Base-by-base conservation (phyloP, 2,888 invertebrate species). In the Sylvicola cinctus region DNA sequence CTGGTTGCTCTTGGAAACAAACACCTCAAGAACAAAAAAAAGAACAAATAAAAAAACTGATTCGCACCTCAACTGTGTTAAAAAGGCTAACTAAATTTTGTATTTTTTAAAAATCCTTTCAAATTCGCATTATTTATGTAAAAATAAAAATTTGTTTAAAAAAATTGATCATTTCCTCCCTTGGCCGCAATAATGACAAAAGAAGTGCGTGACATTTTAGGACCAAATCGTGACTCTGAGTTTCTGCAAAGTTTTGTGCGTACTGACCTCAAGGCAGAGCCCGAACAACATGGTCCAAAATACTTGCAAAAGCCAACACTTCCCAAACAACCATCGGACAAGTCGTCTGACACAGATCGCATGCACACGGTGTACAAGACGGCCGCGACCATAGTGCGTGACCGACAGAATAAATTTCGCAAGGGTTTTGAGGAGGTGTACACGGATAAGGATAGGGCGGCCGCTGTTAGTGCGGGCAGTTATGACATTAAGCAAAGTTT, bases 371-470 rank as follows among this genome's bases (percentile, higher is more conserved):
- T 17, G n/a, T 12, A 12, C 39, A 45, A 39, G 32, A 20, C 45
- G 31, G 46, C 43, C 25, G 52, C 52, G 20, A 20, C 20, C 20
- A 4, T 33, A 46, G 49, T 7, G 51, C 52, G 35, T 42, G 44
- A 28, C 33, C 46, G 23, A 52, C 50, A 38, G 55, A 50, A 34
- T 52, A 52, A 42, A 54, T 52, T 36, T 46, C 50, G 3, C 51
- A 50, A 35, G 55, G 50, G 52, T 31, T 55, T 55, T 30, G 83
- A 84, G 44, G 87, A 87, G 48, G 57, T 80, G 15, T 88, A 85
- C 48, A 87, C 85, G 14, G 88, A 88, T 51, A 88, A 88, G 49
- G 87, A 87, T 51, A 63, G 88, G 5, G 88, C 87, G 0, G 87
- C 88, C 0, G 85, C 87, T 1, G 85, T 85, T 12, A 79, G 83